Percentiles rank a stretch among this genome's conserved stretches.
Evolutionary conservation across 2,113 vertebrate species (phyloP).

Genomic region (Elephas maximus): DNA sequence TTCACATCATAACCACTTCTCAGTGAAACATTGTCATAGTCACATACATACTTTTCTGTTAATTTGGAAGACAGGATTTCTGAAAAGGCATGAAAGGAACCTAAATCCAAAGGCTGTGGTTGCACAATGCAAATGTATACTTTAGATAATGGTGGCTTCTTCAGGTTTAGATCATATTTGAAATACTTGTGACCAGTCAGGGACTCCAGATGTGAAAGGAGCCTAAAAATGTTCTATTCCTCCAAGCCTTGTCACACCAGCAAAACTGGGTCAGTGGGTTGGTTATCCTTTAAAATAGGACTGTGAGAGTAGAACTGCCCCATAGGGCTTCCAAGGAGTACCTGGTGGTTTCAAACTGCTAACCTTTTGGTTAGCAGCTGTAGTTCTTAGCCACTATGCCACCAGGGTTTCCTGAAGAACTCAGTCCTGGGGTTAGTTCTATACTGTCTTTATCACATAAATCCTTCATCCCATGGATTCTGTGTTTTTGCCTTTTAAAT

Average conservation of each 20-base stretch:
- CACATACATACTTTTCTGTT: not conserved
- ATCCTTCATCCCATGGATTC: not conserved
- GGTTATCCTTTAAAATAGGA: not conserved
- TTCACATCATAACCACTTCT: not conserved
- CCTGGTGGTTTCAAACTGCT: no score
- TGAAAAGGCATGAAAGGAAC: conserved; percentile 1
- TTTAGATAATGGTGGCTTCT: not conserved
- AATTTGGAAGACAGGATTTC: conserved; percentile 47
- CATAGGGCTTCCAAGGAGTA: no score
- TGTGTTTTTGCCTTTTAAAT: not conserved
- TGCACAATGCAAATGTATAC: not conserved
- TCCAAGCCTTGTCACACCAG: not conserved
- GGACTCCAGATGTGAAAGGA: not conserved
- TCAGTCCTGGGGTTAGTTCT: not conserved
- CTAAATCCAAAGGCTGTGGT: conserved; percentile 10
- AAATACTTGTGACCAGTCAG: not conserved
- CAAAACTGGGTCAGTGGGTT: not conserved
- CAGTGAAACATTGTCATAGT: not conserved
- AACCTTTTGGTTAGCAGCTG: no score
- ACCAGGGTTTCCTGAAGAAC: not conserved
- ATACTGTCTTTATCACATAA: not conserved
- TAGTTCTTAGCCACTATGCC: no score
- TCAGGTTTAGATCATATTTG: not conserved
- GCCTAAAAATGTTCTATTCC: not conserved
- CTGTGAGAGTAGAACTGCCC: not conserved